Evolutionary conservation across 1,140 invertebrate species (phyloP), one percentile per base, ranked within the genome.

Genomic region (Hypothenemus hampei): DNA sequence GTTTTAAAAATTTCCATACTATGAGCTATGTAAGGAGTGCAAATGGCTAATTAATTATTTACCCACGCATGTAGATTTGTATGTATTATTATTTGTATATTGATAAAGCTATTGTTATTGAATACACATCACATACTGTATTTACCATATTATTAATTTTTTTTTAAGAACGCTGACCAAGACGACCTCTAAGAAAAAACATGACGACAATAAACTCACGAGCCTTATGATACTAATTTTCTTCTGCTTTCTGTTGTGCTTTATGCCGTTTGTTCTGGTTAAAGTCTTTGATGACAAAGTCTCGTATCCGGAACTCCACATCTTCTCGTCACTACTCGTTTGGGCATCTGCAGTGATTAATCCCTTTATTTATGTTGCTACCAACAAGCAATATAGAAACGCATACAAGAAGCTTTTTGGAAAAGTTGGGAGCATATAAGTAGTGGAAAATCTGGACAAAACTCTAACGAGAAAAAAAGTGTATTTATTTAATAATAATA

Each of bases 301-400:
- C 35, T 75, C 71, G 1, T 82, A 83, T 60, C 89, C 89, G 6
- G 79, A 78, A 65, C 62, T 91, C 0, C 87, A 92, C 65, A 81
- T 91, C 8, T 73, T 90, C 21, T 86, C 86, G 1, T 91, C 89
- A 0, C 81, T 91, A 20, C 72, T 91, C 41, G 87, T 88, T 1
- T 93, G 89, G 89, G 85, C 86, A 1, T 91, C 88, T 0, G 83
- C 87, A 37, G 88, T 91, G 23, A 80, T 91, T 58, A 93, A 93
- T 70, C 89, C 89, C 0, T 79, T 93, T 50, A 91, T 92, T 59
- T 93, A 93, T 73, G 89, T 88, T 0, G 85, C 83, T 4, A 89
- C 87, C 47, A 92, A 91, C 69, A 80, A 87, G 60, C 84, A 91
- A 57, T 93, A 93, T 64, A 72, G 86, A 37, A 78, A 84, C 6